These are phyloP conservation scores for Brienomyrus brachyistius DNA, from an alignment of 2,113 vertebrate genomes.

Conservation along the genomic window DNA sequence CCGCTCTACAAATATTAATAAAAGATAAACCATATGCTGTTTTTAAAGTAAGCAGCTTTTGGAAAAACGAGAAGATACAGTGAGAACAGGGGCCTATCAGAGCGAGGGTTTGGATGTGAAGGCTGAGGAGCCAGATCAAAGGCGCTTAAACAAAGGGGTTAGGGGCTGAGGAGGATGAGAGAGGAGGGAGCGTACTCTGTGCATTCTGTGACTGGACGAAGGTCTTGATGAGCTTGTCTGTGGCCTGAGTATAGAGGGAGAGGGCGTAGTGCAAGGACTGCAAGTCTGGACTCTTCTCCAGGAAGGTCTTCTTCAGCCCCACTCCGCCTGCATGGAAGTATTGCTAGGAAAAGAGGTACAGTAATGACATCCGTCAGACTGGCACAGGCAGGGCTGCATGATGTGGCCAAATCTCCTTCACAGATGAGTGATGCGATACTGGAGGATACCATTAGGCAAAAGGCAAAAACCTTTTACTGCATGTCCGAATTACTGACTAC, in stretches of 20 bases:
- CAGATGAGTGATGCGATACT: neutral
- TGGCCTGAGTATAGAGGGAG: constrained; percentile 96
- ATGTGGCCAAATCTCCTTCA: neutral
- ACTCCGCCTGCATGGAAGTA: constrained; percentile 96
- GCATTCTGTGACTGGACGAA: constrained; percentile 89
- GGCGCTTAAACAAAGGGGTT: neutral
- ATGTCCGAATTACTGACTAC: neutral
- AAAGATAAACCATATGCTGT: neutral
- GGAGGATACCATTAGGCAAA: neutral
- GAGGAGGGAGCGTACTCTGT: constrained; percentile 69
- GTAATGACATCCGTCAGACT: neutral
- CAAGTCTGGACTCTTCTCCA: constrained; percentile 95
- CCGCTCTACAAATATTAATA: neutral
- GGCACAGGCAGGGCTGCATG: neutral
- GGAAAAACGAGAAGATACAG: neutral
- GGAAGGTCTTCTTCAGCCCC: constrained; percentile 94
- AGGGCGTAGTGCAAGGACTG: constrained; percentile 89
- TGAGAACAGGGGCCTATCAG: neutral
- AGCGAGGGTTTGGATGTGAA: neutral
- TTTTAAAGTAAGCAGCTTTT: neutral
- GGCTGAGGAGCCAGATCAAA: neutral
- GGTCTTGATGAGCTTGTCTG: constrained; percentile 93
- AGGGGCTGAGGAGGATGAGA: neutral
- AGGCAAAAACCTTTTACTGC: constrained; percentile 1
- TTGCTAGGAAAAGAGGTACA: constrained; percentile 65